A percentile compares a stretch with the other conserved stretches of the same genome.
Conservation (phyloP, 2,797 vertebrate species). For the Brotula barbata region DNA sequence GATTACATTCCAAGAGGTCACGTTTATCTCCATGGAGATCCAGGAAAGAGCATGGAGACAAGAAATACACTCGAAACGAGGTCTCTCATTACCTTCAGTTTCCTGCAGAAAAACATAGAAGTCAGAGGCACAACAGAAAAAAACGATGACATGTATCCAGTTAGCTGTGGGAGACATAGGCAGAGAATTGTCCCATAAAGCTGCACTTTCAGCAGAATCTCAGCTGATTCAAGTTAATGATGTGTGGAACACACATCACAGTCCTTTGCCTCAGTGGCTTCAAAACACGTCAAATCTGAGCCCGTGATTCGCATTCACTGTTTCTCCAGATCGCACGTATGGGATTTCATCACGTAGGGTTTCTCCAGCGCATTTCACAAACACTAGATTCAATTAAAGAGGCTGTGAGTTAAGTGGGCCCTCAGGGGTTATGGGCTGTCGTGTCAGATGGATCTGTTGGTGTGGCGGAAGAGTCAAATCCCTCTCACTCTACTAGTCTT, state of each 20-base stretch:
- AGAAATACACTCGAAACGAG: slow-evolving; percentile 36
- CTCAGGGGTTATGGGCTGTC: slow-evolving; percentile 77
- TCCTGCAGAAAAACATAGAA: not conserved
- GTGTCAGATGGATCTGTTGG: slow-evolving; percentile 76
- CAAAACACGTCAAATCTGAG: slow-evolving; percentile 58
- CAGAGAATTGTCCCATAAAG: slow-evolving; percentile 53
- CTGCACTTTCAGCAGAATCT: slow-evolving; percentile 50
- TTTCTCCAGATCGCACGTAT: slow-evolving; percentile 61
- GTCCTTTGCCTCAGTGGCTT: slow-evolving; percentile 43
- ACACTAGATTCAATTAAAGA: slow-evolving; percentile 73
- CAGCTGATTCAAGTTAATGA: slow-evolving; percentile 65
- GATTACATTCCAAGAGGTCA: slow-evolving; percentile 65
- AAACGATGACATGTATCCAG: too few species aligned
- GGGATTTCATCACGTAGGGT: slow-evolving; percentile 41
- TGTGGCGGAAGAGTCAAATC: slow-evolving; percentile 55
- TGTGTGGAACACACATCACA: slow-evolving; percentile 58
- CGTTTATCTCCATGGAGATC: slow-evolving; percentile 67
- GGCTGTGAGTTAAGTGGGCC: slow-evolving; percentile 74
- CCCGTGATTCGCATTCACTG: slow-evolving; percentile 43
- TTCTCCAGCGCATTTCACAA: slow-evolving; percentile 58
- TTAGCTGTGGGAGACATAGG: slow-evolving; percentile 27
- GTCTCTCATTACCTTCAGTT: slow-evolving; percentile 36
- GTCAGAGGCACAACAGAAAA: slow-evolving; percentile 15
- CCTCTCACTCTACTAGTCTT: slow-evolving; percentile 50
- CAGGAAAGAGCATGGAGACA: slow-evolving; percentile 33